These are phyloP conservation scores for Tetranychus cinnabarinus DNA, from an alignment of 1,140 invertebrate species.

Conservation along the genomic window DNA sequence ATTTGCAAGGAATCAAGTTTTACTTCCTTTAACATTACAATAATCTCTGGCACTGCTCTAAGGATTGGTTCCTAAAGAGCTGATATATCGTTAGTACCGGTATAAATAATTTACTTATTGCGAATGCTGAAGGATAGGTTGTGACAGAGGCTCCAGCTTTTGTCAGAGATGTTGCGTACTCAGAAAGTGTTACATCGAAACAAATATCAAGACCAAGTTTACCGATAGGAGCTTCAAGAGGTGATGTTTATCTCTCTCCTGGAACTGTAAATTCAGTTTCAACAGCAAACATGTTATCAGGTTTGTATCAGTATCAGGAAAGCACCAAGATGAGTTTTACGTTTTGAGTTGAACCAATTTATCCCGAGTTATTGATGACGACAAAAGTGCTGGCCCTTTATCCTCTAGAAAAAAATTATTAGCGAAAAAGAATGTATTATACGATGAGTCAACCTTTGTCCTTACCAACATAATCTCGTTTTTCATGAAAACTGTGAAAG, in stretches of 20 bases:
- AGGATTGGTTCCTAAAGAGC: constrained; percentile 69
- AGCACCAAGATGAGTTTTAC: constrained; percentile 73
- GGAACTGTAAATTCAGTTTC: constrained; percentile 54
- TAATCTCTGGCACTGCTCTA: constrained; percentile 42
- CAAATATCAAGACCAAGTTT: constrained; percentile 53
- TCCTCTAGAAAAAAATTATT: not conserved
- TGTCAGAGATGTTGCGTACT: constrained; percentile 44
- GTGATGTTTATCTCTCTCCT: constrained; percentile 31
- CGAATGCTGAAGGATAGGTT: constrained; percentile 87
- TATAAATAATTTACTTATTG: constrained; percentile 39
- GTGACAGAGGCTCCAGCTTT: constrained; percentile 61
- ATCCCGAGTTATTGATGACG: constrained; percentile 40
- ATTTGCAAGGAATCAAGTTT: too few relatives aligned
- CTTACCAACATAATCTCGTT: constrained; percentile 16
- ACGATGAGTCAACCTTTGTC: too few relatives aligned
- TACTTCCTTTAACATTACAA: too few relatives aligned
- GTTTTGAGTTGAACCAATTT: constrained; percentile 44
- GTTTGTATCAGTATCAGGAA: constrained; percentile 42
- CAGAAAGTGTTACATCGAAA: constrained; percentile 84
- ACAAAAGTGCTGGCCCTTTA: constrained; percentile 48
- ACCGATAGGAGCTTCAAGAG: constrained; percentile 47
- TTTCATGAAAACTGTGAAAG: constrained; percentile 74
- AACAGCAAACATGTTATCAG: constrained; percentile 31
- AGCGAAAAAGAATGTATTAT: too few relatives aligned
- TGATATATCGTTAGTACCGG: constrained; percentile 27